Evolutionary conservation across 2,888 invertebrate genomes (phyloP), one percentile per base, ranked within the genome.

Genomic region (Mythimna ferrago): DNA sequence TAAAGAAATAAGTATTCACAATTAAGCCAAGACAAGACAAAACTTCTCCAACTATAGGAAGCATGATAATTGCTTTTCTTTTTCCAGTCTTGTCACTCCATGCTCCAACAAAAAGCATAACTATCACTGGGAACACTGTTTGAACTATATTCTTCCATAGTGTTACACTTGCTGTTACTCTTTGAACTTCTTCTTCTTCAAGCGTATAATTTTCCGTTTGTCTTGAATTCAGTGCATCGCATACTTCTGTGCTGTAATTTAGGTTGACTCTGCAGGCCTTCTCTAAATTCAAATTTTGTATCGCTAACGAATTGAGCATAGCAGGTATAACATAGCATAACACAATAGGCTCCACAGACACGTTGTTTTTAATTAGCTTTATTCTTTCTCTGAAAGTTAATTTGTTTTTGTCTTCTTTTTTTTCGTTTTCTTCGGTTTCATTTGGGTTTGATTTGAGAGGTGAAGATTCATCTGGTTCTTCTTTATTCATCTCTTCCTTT

Each of bases 131-230:
- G 35, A 98, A 96, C 2, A 97, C 96, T 73, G 98, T 98, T 90
- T 98, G 98, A 6, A 98, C 94, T 51, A 98, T 97, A 26, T 98
- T 98, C 91, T 98, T 98, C 98, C 98, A 98, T n/a, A 98, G 97
- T 82, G 98, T 97, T 96, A 98, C 97, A 32, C 97, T 97, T 0
- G 98, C 98, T 6, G 97, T 98, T 76, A 98, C 93, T 80, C 97
- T 97, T 90, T 98, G 98, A 0, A 98, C 97, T 69, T 97, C 94
- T 78, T 96, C 96, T 89, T 97, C 97, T 80, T 97, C 96, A 41
- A 94, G 90, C 16, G 93, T 95, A 78, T 95, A 96, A 80, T 96
- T 96, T 81, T 97, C 97, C 0, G 98, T 98, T 80, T 98, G 96
- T 81, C 98, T 96, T 32, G 97, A 94, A 54, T 97, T 97, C 7